Base-by-base conservation (phyloP, 1,140 invertebrate genomes). In the Drosophila obscura region DNA sequence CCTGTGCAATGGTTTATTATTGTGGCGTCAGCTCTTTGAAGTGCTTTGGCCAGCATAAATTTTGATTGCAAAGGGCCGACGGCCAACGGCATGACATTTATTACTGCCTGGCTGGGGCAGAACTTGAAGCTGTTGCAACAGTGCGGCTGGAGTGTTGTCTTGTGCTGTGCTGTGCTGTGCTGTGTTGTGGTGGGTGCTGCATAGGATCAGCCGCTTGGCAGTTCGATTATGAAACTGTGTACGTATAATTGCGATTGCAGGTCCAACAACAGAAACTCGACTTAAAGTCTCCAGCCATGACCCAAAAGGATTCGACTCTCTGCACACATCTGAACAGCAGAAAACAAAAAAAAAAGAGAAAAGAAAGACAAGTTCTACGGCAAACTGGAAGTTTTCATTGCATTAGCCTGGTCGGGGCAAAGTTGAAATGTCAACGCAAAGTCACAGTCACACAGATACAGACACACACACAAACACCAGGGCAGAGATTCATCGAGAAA, bases 341-440 rank as follows among this genome's bases (percentile, higher is more conserved):
- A 5, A 24, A 24, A 24, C 6, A 24, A 24, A 24, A 24, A 24
- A 24, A 24, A 1, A 24, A 24, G 13, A 13, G 5, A 35, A 35
- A 35, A 13, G 13, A 52, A 60, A 9, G 35, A 13, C 50, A 51
- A 44, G 63, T 60, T 67, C 62, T 58, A 49, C 39, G 44, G 61
- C 43, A 65, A 65, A 43, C 52, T 74, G 71, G 26, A 58, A 59
- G 72, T 74, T 75, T 56, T 67, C 72, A 75, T 75, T 67, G 73
- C 73, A 75, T 75, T 75, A 60, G 49, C 44, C 73, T 44, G 49
- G 16, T 16, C 44, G 16, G 16, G 43, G 43, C 55, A 75, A 75
- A 58, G 55, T 75, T 75, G 62, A 75, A 75, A 75, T 75, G 73
- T 75, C 73, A 75, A 56, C 62, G 72, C 61, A 75, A 68, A 75